phyloP scores from a whole-genome alignment of 2,888 invertebrate species.

The Malthinus flaveolus region DNA sequence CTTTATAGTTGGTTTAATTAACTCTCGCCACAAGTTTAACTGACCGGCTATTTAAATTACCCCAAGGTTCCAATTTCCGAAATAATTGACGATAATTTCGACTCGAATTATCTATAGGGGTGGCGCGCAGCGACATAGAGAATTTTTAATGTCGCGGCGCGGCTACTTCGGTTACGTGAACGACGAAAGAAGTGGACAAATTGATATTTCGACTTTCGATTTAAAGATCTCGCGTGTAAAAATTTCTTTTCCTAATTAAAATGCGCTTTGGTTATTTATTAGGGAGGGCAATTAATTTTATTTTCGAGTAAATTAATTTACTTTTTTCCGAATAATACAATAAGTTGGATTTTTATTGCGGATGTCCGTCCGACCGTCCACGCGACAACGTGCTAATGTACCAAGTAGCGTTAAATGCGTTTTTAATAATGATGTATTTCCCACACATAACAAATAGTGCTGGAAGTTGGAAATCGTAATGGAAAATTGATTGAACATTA shows the following conservation, averaged over 20 bases:
- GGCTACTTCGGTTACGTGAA: not conserved
- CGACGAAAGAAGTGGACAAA: too few species aligned
- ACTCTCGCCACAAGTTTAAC: slow-evolving; percentile 6
- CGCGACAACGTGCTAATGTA: slow-evolving; percentile 16
- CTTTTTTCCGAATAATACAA: too few species aligned
- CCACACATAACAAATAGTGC: slow-evolving; percentile 40
- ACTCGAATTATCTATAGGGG: not conserved
- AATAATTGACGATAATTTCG: slow-evolving; percentile 7
- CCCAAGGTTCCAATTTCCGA: not conserved
- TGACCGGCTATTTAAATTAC: slow-evolving; percentile 16
- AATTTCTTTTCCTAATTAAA: too few species aligned
- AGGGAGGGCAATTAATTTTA: too few species aligned
- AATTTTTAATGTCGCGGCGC: slow-evolving; percentile 1
- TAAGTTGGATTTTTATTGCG: slow-evolving; percentile 4
- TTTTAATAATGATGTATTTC: slow-evolving; percentile 49
- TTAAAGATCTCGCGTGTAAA: too few species aligned
- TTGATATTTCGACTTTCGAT: too few species aligned
- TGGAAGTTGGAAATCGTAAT: slow-evolving; percentile 42
- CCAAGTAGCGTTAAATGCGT: slow-evolving; percentile 41
- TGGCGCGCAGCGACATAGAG: not conserved
- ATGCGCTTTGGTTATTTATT: too few species aligned
- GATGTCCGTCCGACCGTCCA: slow-evolving; percentile 10
- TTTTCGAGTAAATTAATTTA: too few species aligned
- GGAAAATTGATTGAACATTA: slow-evolving; percentile 48
- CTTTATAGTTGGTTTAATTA: slow-evolving; percentile 19